phyloP scores from a whole-genome alignment of 2,888 invertebrate species.

The Pherbina coryleti region DNA sequence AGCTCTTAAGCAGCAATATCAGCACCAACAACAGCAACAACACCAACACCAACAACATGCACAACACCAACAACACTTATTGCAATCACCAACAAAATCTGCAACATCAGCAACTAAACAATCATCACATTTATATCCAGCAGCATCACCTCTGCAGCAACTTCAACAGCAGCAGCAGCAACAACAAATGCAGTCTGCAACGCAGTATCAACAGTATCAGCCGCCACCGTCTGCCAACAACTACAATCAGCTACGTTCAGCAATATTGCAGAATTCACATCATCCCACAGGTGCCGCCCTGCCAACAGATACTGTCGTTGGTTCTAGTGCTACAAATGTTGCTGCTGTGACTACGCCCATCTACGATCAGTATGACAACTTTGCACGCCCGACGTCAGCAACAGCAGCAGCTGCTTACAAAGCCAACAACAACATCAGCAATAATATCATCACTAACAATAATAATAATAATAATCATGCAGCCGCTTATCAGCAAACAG shows the following conservation, averaged over 20 bases:
- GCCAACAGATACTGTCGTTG: slow-evolving; percentile 47
- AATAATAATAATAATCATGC: slow-evolving; percentile 47
- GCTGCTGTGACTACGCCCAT: slow-evolving; percentile 44
- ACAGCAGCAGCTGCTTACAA: slow-evolving; percentile 46
- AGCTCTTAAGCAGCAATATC: slow-evolving; percentile 52
- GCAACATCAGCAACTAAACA: slow-evolving; percentile 62
- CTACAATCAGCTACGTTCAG: slow-evolving; percentile 66
- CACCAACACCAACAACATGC: slow-evolving; percentile 50
- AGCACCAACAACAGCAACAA: slow-evolving; percentile 55
- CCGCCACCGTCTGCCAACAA: slow-evolving; percentile 56
- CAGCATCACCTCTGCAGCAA: slow-evolving; percentile 55
- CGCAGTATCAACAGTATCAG: slow-evolving; percentile 45
- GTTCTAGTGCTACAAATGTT: slow-evolving; percentile 32
- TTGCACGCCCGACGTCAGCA: slow-evolving; percentile 53
- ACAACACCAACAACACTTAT: slow-evolving; percentile 44
- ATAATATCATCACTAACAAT: slow-evolving; percentile 41
- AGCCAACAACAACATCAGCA: slow-evolving; percentile 42
- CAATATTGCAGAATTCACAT: slow-evolving; percentile 67
- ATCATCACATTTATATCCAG: slow-evolving; percentile 68
- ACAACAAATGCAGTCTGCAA: slow-evolving; percentile 51
- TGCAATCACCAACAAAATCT: slow-evolving; percentile 54
- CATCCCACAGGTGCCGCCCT: slow-evolving; percentile 63
- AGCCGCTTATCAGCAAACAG: slow-evolving; percentile 43
- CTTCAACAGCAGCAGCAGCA: slow-evolving; percentile 54
- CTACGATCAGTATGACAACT: slow-evolving; percentile 63